Evolutionary conservation across 1,140 invertebrate genomes (phyloP), one percentile per base, ranked within the genome.

Genomic region (Conus ventricosus): DNA sequence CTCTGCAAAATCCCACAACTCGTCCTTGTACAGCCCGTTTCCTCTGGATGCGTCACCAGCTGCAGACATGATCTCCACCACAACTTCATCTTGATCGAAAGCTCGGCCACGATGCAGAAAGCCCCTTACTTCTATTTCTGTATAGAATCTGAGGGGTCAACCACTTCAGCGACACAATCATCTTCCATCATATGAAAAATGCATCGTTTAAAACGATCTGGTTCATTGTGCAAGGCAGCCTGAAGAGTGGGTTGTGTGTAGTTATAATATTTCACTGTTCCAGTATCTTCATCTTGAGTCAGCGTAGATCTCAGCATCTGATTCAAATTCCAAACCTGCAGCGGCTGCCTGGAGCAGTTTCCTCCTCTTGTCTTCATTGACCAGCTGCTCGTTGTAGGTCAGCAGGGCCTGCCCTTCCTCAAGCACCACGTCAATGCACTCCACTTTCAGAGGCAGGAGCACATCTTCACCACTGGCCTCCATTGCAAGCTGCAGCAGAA

Each of bases 1-100:
- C 91, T 87, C 85, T 93, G 90, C 51, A 94, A 87, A 80, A 95
- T 92, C 93, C 94, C 53, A 93, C 91, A 13, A 95, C 94, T 78
- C 91, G 80, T 3, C 94, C 94, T 51, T 90, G 80, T 71, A n/a
- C 67, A n/a, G 17, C 11, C 17, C 13, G 17, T 71, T 20, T 71
- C 84, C 80, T 80, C 53, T 63, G 6, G 11, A 23, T 0, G 71
- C 78, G 13, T 75, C 67, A 25, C 23, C 84, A 10, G 76, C 76
- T 39, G 80, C 13, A 17, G 80, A 23, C 13, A 92, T 39, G 5
- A 95, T 57, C 87, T 94, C 91, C 51, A 94, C 92, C 10, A 94
- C 92, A 25, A 94, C 94, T 67, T 92, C 91, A 89, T 95, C 94
- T 39, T 88, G 88, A 84, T 93, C 84, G 51, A 94, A 92, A 78